Percentiles rank a stretch among this genome's conserved stretches.
Conservation (phyloP, 2,113 vertebrate species). For the Melanostigma gelatinosum region DNA sequence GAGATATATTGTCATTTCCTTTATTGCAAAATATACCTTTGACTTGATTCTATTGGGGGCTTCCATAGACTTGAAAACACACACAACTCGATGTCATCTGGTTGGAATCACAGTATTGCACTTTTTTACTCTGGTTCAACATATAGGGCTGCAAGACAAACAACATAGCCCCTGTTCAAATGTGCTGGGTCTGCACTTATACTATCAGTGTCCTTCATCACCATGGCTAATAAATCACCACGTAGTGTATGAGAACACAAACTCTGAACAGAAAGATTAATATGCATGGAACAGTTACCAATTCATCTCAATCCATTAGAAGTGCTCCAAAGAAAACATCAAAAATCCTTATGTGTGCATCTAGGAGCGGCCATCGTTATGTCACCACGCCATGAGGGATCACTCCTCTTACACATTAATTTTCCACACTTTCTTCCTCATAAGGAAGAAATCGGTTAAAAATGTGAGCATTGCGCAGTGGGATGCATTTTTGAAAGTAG, state of each 20-base stretch:
- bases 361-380: background rate
- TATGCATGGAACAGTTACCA: constrained; percentile 49
- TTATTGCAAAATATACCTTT: constrained; percentile 4
- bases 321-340: constrained; percentile 49
- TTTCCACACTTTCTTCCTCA: constrained; percentile 39
- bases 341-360: constrained; percentile 38
- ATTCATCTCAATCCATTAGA: constrained; percentile 47
- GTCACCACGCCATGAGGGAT: constrained; percentile 38
- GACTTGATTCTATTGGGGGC: background rate
- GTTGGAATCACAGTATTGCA: constrained; percentile 10
- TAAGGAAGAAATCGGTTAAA: constrained; percentile 54
- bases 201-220: constrained; percentile 74
- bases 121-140: background rate
- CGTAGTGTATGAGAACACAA: constrained; percentile 69
- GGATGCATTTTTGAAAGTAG: constrained; percentile 41
- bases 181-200: constrained; percentile 53
- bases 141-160: constrained; percentile 60
- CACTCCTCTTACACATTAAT: constrained; percentile 7
- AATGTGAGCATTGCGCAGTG: constrained; percentile 3
- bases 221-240: constrained; percentile 70
- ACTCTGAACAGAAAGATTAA: constrained; percentile 69
- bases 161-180: constrained; percentile 60
- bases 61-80: background rate
- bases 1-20: background rate
- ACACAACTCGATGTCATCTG: background rate